Evolutionary conservation across 2,113 vertebrate genomes (phyloP).

Genomic region (Dasyornis broadbenti): DNA sequence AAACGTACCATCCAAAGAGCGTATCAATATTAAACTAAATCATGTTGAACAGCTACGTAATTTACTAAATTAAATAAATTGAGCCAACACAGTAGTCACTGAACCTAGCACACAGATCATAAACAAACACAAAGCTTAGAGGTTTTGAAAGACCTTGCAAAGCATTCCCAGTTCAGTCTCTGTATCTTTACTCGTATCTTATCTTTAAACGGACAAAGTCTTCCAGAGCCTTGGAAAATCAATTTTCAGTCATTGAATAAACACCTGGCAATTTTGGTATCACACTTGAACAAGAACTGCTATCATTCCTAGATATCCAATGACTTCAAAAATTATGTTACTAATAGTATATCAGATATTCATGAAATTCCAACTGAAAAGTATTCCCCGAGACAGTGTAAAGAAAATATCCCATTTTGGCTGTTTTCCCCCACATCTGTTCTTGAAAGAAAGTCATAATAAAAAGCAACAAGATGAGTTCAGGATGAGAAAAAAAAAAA

Average conservation of each 20-base stretch:
- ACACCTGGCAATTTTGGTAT: not conserved
- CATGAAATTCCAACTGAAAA: not conserved
- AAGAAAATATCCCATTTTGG: not conserved
- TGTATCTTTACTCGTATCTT: not conserved
- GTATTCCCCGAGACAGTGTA: not conserved
- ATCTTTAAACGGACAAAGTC: not conserved
- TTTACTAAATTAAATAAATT: slow-evolving; percentile 34
- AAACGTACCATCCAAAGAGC: not conserved
- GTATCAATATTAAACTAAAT: slow-evolving; percentile 8
- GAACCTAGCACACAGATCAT: not conserved
- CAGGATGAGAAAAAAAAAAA: not conserved
- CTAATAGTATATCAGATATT: not conserved
- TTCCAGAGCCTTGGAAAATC: not conserved
- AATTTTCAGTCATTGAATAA: not conserved
- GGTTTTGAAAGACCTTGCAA: not conserved
- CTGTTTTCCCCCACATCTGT: rapidly evolving
- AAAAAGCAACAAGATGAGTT: not conserved
- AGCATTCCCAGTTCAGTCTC: not conserved
- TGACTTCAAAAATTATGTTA: not conserved
- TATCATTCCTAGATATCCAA: not conserved
- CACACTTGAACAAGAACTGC: not conserved
- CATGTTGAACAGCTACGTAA: not conserved
- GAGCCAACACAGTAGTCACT: not conserved
- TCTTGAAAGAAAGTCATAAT: not conserved
- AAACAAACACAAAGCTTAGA: not conserved